phyloP scores from a whole-genome alignment of 92 coral and sea anemone species.

The Meandrina meandrites region DNA sequence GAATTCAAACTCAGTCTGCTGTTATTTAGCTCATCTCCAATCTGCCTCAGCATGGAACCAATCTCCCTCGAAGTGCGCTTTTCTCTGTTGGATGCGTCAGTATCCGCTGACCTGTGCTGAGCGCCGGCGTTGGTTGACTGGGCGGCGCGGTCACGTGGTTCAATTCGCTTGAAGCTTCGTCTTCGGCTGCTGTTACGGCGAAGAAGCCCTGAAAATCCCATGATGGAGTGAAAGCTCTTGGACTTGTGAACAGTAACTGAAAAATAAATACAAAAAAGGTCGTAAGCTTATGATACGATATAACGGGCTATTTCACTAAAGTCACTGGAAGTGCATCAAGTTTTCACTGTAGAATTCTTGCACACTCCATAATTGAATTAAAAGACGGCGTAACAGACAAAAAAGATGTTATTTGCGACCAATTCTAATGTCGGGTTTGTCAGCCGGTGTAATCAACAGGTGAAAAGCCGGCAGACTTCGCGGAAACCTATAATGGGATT shows the following conservation, averaged over 20 bases:
- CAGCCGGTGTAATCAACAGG: neutral
- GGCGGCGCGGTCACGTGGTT: conserved; percentile 79
- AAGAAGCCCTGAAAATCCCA: conserved; percentile 84
- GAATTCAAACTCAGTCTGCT: conserved; percentile 76
- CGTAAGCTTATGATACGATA: neutral
- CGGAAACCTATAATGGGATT: neutral
- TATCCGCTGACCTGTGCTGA: conserved; percentile 65
- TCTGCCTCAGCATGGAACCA: conserved; percentile 86
- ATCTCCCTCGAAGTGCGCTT: conserved; percentile 81
- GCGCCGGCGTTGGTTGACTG: conserved; percentile 59
- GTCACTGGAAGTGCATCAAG: neutral
- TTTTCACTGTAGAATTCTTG: neutral
- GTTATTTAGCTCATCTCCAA: conserved; percentile 94
- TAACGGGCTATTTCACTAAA: neutral
- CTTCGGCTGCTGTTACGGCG: conserved; percentile 97
- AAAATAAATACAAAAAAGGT: neutral
- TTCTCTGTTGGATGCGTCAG: conserved; percentile 60
- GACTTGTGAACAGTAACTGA: neutral
- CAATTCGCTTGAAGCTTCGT: conserved; percentile 85
- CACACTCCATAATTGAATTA: neutral
- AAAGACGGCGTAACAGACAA: neutral
- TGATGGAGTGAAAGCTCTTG: conserved; percentile 13
- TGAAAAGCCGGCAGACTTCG: neutral
- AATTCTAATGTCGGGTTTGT: neutral
- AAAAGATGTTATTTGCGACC: neutral